A percentile compares a stretch with the other conserved stretches of the same genome.
Conservation (phyloP, 2,888 invertebrate species). For the Pheosia tremula region DNA sequence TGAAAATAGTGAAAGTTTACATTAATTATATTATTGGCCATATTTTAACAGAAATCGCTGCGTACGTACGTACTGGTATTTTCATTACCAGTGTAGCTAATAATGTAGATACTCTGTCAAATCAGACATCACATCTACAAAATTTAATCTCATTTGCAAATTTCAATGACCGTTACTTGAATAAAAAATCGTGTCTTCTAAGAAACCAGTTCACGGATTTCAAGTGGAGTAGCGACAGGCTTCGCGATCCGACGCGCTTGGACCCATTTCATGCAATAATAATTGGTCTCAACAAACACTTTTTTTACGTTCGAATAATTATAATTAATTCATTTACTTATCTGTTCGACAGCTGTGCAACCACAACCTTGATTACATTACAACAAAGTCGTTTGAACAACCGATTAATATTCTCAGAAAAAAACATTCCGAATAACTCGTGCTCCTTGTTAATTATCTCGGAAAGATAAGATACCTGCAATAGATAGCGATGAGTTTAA, state of each 20-base stretch:
- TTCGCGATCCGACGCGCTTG: slow-evolving; percentile 16
- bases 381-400: background rate
- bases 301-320: slow-evolving; percentile 37
- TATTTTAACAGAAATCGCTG: too few species aligned
- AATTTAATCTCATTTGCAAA: background rate
- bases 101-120: background rate
- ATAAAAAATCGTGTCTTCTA: slow-evolving; percentile 19
- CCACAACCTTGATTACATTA: slow-evolving; percentile 20
- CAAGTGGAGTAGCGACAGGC: slow-evolving; percentile 24
- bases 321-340: slow-evolving; percentile 49
- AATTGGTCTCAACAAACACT: slow-evolving; percentile 43
- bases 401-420: background rate
- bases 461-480: background rate
- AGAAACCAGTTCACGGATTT: slow-evolving; percentile 28
- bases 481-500: background rate
- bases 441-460: background rate
- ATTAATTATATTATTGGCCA: too few species aligned
- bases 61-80: too few species aligned
- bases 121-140: background rate
- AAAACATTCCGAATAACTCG: background rate
- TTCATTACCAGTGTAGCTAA: background rate
- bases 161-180: slow-evolving; percentile 10
- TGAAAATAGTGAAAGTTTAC: too few species aligned
- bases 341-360: slow-evolving; percentile 44
- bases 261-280: slow-evolving; percentile 29